Evolutionary conservation across 2,888 invertebrate genomes (phyloP).

Genomic region (Erpobdella octoculata): DNA sequence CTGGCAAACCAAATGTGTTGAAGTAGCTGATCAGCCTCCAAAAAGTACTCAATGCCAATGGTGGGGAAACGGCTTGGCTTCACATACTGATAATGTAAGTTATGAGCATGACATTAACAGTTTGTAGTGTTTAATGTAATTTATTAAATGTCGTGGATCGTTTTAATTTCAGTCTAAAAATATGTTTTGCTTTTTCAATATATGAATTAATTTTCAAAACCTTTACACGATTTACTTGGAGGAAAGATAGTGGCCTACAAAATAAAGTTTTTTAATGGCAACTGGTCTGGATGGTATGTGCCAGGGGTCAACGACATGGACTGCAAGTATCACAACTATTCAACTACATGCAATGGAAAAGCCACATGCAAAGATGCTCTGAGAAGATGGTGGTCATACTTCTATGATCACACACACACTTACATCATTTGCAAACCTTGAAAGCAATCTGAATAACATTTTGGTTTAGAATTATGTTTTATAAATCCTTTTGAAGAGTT

Average conservation of each 20-base stretch:
- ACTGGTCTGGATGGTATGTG: conserved; percentile 7
- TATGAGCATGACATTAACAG: background rate
- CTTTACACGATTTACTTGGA: background rate
- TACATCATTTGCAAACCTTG: conserved; percentile 21
- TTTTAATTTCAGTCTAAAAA: background rate
- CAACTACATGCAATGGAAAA: conserved; percentile 11
- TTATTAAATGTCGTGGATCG: background rate
- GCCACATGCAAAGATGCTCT: background rate
- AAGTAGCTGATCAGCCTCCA: background rate
- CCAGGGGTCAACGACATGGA: background rate
- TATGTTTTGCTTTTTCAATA: no score
- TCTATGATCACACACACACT: conserved; percentile 16
- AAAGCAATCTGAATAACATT: background rate
- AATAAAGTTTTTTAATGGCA: background rate
- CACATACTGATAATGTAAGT: background rate
- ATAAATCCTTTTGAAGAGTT: background rate
- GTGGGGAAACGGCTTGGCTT: background rate
- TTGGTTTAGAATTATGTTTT: background rate
- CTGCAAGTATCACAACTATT: background rate
- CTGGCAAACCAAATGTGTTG: background rate
- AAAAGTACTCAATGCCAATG: background rate
- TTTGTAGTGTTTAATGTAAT: background rate
- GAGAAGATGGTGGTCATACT: conserved; percentile 20
- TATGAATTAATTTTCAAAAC: no score
- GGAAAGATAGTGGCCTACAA: conserved; percentile 7